Evolutionary conservation across 1,140 invertebrate genomes (phyloP).

Genomic region (Drosophila tsacasi): DNA sequence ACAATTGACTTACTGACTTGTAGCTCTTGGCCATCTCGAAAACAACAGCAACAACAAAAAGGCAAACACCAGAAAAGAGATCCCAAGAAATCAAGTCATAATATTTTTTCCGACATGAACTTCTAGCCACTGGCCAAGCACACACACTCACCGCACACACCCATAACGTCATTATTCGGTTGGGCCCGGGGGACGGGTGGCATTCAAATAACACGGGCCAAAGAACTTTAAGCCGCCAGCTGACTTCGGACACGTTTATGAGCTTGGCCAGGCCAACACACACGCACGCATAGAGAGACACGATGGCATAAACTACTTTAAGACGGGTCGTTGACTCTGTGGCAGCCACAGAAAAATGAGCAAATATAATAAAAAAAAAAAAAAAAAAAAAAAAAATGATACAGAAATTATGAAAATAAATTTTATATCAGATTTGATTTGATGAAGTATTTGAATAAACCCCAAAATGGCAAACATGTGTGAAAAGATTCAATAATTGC

Average conservation of each 20-base stretch:
- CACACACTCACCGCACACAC: constrained; percentile 2
- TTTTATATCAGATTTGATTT: neutral
- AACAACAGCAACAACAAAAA: constrained; percentile 4
- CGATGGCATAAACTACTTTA: constrained; percentile 35
- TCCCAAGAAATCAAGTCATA: constrained; percentile 52
- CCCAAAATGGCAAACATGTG: constrained; percentile 27
- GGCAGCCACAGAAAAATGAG: constrained; percentile 22
- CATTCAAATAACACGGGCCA: constrained; percentile 61
- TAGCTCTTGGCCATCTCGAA: constrained; percentile 52
- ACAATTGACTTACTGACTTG: constrained; percentile 81
- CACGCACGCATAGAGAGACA: neutral
- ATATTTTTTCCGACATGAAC: constrained; percentile 48
- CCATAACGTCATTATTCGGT: constrained; percentile 8
- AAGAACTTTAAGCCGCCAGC: constrained; percentile 53
- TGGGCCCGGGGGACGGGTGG: constrained; percentile 8
- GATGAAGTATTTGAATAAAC: constrained; percentile 14
- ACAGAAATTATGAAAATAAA: constrained; percentile 14
- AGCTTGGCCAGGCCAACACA: constrained; percentile 32
- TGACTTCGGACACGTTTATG: constrained; percentile 55
- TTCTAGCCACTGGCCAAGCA: constrained; percentile 39
- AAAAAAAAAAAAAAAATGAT: neutral
- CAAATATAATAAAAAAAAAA: constrained; percentile 7
- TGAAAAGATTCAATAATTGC: constrained; percentile 27
- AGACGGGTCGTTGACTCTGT: constrained; percentile 36
- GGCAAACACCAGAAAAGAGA: constrained; percentile 13